Evolutionary conservation across 2,113 vertebrate genomes (phyloP).

Genomic region (Zootoca vivipara): DNA sequence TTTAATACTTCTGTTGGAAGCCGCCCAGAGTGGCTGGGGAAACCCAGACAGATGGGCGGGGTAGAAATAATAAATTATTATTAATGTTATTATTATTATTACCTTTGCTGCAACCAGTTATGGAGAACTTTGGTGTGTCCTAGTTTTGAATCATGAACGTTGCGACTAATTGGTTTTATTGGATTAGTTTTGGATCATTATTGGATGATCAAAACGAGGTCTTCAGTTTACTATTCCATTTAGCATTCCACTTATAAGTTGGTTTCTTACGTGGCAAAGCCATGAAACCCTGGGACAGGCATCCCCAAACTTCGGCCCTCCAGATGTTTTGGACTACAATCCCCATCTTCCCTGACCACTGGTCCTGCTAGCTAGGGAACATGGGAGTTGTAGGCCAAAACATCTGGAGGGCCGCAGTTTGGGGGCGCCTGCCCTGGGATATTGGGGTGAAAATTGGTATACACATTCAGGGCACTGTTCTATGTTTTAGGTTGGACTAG

Average conservation of each 20-base stretch:
- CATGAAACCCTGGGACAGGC: neutral
- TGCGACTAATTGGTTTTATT: neutral
- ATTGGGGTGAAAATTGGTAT: neutral
- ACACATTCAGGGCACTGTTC: neutral
- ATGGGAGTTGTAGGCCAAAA: too few species aligned
- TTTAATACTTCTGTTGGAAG: too few species aligned
- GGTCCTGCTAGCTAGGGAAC: too few species aligned
- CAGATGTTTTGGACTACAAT: too few species aligned
- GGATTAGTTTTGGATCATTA: neutral
- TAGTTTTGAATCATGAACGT: neutral
- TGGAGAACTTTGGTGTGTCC: neutral
- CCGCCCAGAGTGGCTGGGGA: too few species aligned
- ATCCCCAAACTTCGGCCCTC: too few species aligned
- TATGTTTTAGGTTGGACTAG: neutral
- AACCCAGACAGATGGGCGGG: too few species aligned
- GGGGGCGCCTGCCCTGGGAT: too few species aligned
- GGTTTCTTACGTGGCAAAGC: neutral
- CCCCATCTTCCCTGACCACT: too few species aligned
- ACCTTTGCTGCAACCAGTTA: neutral
- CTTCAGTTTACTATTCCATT: neutral
- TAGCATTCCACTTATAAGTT: neutral
- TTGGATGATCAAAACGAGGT: neutral
- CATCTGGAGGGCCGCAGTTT: too few species aligned
- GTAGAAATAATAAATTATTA: too few species aligned
- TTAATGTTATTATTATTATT: too few species aligned